Evolutionary conservation across 1,140 invertebrate species (phyloP), one percentile per base, ranked within the genome.

Genomic region (Chelonus insularis): DNA sequence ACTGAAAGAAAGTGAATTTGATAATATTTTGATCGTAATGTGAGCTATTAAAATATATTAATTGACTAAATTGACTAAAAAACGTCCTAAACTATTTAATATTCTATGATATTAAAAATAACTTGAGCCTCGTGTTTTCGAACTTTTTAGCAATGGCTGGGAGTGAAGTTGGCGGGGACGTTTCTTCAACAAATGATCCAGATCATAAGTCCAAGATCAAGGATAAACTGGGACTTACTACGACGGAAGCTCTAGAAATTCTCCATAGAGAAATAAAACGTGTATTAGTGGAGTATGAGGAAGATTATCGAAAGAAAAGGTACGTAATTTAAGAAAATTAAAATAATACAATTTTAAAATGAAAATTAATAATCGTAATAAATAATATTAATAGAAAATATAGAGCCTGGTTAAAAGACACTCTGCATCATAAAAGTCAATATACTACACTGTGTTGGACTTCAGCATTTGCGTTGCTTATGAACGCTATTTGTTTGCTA

Each of bases 401-500:
- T 23, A 82, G 71, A 68, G 79, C 72, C 64, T 86, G 84, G 81
- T 54, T 86, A 20, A 80, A 73, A 67, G 84, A 86, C 70, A 74
- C 84, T 34, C 76, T 86, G 50, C 80, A 86, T 71, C 85, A 86
- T 68, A 82, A 77, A 56, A 89, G 87, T 70, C 84, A 84, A 64
- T 83, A 87, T 57, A 88, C 87, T 48, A 87, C 86, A 4, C 82
- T 89, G 64, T 86, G 86, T 57, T 89, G 87, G 86, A 83, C 87
- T 14, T 87, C 87, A 36, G 82, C 84, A 37, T 48, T 84, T 0
- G 79, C 82, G 0, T 76, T 86, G 21, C 59, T 86, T 50, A 61
- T 87, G 37, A 79, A 75, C 66, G 76, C 75, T 23, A 65, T 82
- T 62, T 65, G 75, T 23, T 72, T 86, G 32, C 72, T 84, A 20